phyloP scores from a whole-genome alignment of 2,888 invertebrate genomes.

The Oeneis ivallda region DNA sequence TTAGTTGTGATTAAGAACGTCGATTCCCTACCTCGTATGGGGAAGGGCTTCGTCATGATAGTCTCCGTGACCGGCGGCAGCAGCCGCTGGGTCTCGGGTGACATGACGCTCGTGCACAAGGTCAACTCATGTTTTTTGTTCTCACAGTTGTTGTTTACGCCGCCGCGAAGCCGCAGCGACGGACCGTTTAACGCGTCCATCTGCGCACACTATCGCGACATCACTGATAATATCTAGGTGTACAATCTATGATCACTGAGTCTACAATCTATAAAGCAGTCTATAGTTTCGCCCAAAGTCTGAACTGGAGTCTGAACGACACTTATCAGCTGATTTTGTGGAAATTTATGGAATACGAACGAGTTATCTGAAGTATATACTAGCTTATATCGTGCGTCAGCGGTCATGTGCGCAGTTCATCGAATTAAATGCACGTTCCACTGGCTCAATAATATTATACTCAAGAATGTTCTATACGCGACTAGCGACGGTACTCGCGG shows the following conservation, averaged over 20 bases:
- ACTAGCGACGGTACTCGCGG: slow-evolving; percentile 31
- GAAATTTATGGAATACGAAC: slow-evolving; percentile 40
- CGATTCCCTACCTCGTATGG: slow-evolving; percentile 85
- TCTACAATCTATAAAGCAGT: too few species aligned
- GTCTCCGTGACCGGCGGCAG: slow-evolving; percentile 91
- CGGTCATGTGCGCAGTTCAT: neutral
- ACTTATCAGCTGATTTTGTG: slow-evolving; percentile 56
- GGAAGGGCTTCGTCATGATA: slow-evolving; percentile 94
- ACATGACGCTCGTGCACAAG: slow-evolving; percentile 87
- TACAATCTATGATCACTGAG: slow-evolving; percentile 57
- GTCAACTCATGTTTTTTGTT: slow-evolving; percentile 79
- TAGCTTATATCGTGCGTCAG: slow-evolving; percentile 25
- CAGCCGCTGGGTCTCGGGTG: slow-evolving; percentile 84
- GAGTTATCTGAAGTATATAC: slow-evolving; percentile 2
- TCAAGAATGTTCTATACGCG: neutral
- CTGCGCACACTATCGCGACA: slow-evolving; percentile 63
- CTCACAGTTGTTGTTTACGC: slow-evolving; percentile 61
- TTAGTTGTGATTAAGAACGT: slow-evolving; percentile 53
- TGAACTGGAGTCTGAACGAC: neutral
- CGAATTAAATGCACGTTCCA: neutral
- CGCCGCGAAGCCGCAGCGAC: slow-evolving; percentile 76
- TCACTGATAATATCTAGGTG: slow-evolving; percentile 64
- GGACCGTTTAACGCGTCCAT: slow-evolving; percentile 71
- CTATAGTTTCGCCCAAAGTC: neutral
- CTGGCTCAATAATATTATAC: neutral